Base-by-base conservation (phyloP, 2,797 vertebrate species). In the Hyperoplus lanceolatus region DNA sequence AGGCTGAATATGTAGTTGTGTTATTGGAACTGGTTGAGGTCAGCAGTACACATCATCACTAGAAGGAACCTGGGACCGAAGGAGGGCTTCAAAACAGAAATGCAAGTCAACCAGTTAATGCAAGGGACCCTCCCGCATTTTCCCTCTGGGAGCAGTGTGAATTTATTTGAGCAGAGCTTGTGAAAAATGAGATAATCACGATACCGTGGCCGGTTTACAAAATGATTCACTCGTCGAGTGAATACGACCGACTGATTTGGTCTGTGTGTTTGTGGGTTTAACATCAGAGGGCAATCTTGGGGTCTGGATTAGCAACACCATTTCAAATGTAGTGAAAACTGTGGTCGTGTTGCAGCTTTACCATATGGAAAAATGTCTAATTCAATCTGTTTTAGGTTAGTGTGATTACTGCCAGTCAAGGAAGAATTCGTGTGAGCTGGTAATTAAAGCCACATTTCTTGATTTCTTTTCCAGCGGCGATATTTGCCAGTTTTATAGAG, bases 381-480 rank as follows among this genome's bases (percentile, higher is more conserved):
- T 70, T 73, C 80, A 87, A 64, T 93, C 89, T 94, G 92, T 84
- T 92, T 91, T 86, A 61, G 67, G 4, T 94, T 91, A 87, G 77
- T 49, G 49, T 82, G 79, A 79, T 89, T 80, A 73, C 84, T 74
- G 76, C 85, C 86, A 79, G 89, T 84, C 85, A 50, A 15, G 75
- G 82, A 75, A 69, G 79, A 82, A 84, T 82, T 87, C 29, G 61
- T 87, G 87, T 79, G 85, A 93, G 69, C 77, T 79, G 77, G 81
- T 94, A 90, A 93, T 94, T 88, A 81, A 91, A 87, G 67, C 84
- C 90, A 90, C 85, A 79, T 88, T 80, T 82, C 58, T 80, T 80
- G 84, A 29, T 83, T 73, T 78, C 68, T 89, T 91, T 87, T 89
- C 85, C 86, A 81, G 85, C 85, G 65, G 86, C 11, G 58, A 86